A percentile compares a stretch with the other conserved stretches of the same genome.
These are phyloP conservation scores for Damaliscus lunatus DNA, from an alignment of 2,113 vertebrate genomes.

Conservation along the genomic window DNA sequence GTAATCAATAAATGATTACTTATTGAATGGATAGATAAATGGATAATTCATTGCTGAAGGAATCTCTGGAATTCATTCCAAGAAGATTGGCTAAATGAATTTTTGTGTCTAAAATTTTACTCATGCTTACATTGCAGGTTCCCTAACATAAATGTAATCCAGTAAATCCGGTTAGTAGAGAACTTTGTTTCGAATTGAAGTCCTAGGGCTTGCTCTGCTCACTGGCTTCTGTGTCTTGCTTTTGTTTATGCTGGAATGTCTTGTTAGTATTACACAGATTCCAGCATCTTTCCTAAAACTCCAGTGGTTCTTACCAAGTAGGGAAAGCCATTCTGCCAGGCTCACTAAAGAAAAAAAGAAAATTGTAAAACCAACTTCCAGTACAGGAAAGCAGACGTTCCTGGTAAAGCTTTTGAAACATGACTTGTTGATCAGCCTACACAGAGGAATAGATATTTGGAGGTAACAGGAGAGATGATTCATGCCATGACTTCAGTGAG, in stretches of 20 bases:
- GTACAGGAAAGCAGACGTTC: background rate
- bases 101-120: background rate
- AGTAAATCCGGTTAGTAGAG: background rate
- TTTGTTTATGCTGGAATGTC: background rate
- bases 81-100: background rate
- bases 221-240: background rate
- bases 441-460: background rate
- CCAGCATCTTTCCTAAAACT: background rate
- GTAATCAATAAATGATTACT: background rate
- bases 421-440: background rate
- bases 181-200: background rate
- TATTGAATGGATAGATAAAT: background rate
- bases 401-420: background rate
- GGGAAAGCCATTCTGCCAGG: background rate
- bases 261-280: background rate
- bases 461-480: slow-evolving; percentile 22
- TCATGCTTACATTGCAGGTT: background rate
- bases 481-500: slow-evolving; percentile 28
- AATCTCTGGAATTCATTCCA: background rate
- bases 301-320: background rate
- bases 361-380: slow-evolving; percentile 20
- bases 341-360: background rate
- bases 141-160: background rate
- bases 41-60: background rate
- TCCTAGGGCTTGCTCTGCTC: background rate